phyloP scores from a whole-genome alignment of 2,797 vertebrate species.

The Lophius americanus region DNA sequence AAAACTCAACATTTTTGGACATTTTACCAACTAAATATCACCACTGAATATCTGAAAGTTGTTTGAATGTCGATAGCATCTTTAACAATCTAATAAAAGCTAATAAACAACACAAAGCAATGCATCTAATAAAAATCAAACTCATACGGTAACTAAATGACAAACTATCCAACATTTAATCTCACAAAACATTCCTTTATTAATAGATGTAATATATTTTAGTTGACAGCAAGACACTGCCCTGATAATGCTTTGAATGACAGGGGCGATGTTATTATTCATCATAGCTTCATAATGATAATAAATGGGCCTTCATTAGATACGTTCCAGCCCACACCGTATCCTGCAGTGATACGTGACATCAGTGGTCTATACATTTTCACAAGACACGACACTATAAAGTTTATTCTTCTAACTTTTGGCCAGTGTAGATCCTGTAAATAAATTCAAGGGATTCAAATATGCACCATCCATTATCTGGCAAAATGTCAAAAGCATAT shows the following conservation, averaged over 20 bases:
- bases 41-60: background rate
- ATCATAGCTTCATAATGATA: slow-evolving; percentile 43
- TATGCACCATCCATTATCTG: no score
- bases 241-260: slow-evolving; percentile 38
- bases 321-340: slow-evolving; percentile 13
- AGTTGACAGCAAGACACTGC: slow-evolving; percentile 29
- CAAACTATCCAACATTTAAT: slow-evolving; percentile 17
- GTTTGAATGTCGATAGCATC: background rate
- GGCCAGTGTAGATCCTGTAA: no score
- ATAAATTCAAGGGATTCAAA: no score
- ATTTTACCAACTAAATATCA: background rate
- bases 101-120: background rate
- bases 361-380: slow-evolving; percentile 3
- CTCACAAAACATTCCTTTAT: slow-evolving; percentile 19
- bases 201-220: slow-evolving; percentile 33
- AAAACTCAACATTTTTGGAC: slow-evolving; percentile 3
- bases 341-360: slow-evolving; percentile 22
- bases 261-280: slow-evolving; percentile 43
- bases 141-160: background rate
- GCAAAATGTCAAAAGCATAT: no score
- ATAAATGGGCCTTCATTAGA: slow-evolving; percentile 42
- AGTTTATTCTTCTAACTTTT: slow-evolving; percentile 1
- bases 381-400: background rate
- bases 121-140: slow-evolving; percentile 2
- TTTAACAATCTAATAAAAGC: background rate